Base-by-base conservation (phyloP, 2,113 vertebrate genomes). In the Mastomys natalensis region DNA sequence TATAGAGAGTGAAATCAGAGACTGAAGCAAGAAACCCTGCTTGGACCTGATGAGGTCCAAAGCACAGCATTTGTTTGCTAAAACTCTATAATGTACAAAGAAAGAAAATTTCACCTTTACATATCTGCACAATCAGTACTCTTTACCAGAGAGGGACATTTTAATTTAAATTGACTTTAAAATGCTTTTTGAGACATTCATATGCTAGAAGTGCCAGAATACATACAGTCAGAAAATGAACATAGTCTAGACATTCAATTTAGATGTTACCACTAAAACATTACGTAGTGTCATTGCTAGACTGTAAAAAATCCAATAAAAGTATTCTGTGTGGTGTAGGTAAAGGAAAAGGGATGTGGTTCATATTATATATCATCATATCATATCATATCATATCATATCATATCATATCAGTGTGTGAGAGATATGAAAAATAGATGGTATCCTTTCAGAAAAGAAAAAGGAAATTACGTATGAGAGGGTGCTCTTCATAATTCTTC, bases 71-170 rank as follows among this genome's bases (percentile, higher is more conserved):
- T 74, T 85, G 3, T 48, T 53, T 37, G 8, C 24, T 87, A n/a
- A 64, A n/a, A 93, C 11, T 78, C 26, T 87, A 37, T 48, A 11
- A n/a, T 9, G 0, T n/a, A 7, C 2, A 29, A 40, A 21, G 37
- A 86, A 90, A n/a, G 22, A 73, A 73, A 64, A 76, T 26, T 60
- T 34, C 9, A n/a, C 55, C 40, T 77, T 72, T 82, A 84, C 60
- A 87, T 37, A 89, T 80, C 60, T 64, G n/a, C 22, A 2, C 45
- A 29, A 66, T 77, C 13, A 21, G 26, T 53, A 73, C 16, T 29
- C 86, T 73, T 84, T 87, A 87, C 31, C n/a, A 84, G 82, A 89
- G 78, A 89, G 78, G 89, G 64, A 73, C 51, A 17, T 24, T 34
- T 86, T 91, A 76, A 3, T 43, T 40, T 58, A 78, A 26, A 3